phyloP scores from a whole-genome alignment of 2,797 vertebrate species.

The Coendou prehensilis region DNA sequence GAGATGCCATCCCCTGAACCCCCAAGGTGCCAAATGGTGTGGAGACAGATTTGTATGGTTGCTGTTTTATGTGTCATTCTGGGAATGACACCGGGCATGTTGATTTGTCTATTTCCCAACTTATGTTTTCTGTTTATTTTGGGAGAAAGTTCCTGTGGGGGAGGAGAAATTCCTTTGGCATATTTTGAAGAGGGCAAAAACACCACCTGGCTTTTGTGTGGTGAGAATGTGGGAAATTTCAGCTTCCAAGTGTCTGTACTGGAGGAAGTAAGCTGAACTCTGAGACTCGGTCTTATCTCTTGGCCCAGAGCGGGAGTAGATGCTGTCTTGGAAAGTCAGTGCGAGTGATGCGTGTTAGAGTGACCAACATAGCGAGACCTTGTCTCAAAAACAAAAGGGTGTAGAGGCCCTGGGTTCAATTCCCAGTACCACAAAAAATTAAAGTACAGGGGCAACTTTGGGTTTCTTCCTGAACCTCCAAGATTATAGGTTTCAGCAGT shows the following conservation, averaged over 20 bases:
- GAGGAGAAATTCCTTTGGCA: slow-evolving; percentile 54
- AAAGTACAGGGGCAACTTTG: neutral
- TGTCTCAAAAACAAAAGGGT: neutral
- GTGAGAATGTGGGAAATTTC: slow-evolving; percentile 7
- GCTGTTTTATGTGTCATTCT: neutral
- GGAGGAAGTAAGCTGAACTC: slow-evolving; percentile 36
- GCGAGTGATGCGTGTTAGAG: neutral
- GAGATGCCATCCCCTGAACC: neutral
- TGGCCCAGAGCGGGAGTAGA: neutral
- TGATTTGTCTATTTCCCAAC: slow-evolving; percentile 63
- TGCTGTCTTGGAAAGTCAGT: neutral
- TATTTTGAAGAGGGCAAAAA: slow-evolving; percentile 66
- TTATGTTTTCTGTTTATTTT: slow-evolving; percentile 53
- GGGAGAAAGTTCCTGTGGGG: slow-evolving; percentile 44
- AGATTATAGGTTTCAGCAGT: neutral
- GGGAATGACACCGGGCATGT: slow-evolving; percentile 29
- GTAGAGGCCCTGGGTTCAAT: too few relatives aligned
- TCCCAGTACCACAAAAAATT: neutral
- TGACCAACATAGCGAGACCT: neutral
- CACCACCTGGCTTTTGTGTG: slow-evolving; percentile 61
- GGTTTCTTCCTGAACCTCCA: neutral
- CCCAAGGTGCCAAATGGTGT: neutral
- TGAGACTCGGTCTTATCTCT: neutral
- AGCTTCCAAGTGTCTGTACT: slow-evolving; percentile 4
- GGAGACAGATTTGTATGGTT: neutral